phyloP scores from a whole-genome alignment of 2,888 invertebrate genomes.

The Yponomeuta plumbellus region DNA sequence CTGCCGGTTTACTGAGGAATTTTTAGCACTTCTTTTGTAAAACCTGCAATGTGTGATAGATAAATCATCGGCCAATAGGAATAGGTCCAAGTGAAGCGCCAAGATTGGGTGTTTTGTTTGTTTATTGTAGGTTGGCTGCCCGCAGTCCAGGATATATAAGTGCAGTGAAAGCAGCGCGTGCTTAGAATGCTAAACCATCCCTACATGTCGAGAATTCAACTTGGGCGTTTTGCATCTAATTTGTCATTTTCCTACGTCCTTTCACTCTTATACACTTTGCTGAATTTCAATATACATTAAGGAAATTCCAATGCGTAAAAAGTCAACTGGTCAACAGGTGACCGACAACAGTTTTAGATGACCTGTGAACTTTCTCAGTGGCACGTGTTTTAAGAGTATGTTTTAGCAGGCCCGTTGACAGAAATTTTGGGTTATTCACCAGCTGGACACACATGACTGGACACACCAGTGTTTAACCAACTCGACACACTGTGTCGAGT shows the following conservation, averaged over 20 bases:
- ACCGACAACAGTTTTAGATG: background rate
- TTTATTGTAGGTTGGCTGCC: background rate
- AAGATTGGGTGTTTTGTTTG: too few relatives aligned
- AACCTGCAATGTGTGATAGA: too few relatives aligned
- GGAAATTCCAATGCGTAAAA: background rate
- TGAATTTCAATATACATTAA: background rate
- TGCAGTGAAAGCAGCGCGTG: constrained; percentile 68
- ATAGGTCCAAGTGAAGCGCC: too few relatives aligned
- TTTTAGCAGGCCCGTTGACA: too few relatives aligned
- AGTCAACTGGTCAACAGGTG: background rate
- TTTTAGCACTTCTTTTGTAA: too few relatives aligned
- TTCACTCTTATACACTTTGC: constrained; percentile 47
- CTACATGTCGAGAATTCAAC: constrained; percentile 65
- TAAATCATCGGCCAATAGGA: too few relatives aligned
- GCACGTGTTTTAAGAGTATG: background rate
- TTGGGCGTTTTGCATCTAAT: constrained; percentile 61
- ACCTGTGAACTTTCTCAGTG: background rate
- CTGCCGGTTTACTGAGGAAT: too few relatives aligned
- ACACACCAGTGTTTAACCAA: too few relatives aligned
- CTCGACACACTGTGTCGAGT: too few relatives aligned
- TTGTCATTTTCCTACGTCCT: constrained; percentile 52
- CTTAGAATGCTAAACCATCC: constrained; percentile 48
- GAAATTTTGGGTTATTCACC: too few relatives aligned
- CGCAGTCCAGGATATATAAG: constrained; percentile 46
- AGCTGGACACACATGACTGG: too few relatives aligned